Base-by-base conservation (phyloP, 2,888 invertebrate species). In the Noctua janthe region DNA sequence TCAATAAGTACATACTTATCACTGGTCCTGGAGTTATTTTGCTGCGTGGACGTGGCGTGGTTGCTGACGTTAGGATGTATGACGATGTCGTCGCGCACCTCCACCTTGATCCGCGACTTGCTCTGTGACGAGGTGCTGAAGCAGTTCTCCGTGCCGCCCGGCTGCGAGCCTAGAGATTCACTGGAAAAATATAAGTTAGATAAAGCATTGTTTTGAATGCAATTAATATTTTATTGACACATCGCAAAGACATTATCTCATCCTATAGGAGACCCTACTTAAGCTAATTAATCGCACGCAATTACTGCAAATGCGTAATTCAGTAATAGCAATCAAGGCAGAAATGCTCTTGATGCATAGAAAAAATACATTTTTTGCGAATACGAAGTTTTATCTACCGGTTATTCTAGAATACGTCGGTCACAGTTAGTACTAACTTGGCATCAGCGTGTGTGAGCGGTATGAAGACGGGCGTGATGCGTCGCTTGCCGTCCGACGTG, bases 391-490 rank as follows among this genome's bases (percentile, higher is more conserved):
- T 39, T 39, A 39, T 39, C 35, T 39, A 39, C 35, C 35, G 3
- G 35, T 3, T 39, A 3, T 39, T 39, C 3, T 39, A 39, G 35
- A 39, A 39, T 39, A 39, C 0, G 39, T 39, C 39, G 39, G 39
- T 39, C 39, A 39, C 39, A 39, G 39, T 39, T 39, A 5, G 54
- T n/a, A 95, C 97, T 95, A 91, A 97, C 97, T 97, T 97, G 89
- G 98, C 97, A 90, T 98, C 98, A 0, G 97, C 97, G 6, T 98
- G 97, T 67, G 97, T 96, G 80, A 97, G 95, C 39, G 99, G 99
- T 91, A 99, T 98, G 94, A 99, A 99, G 96, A 99, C 99, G 0
- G 99, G 99, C 13, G 99, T 99, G 88, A 99, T 99, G 84, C 99
- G 97, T 67, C 99, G 97, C 95, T 99, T 98, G 56, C 99, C 99